Conservation (phyloP, 1,140 invertebrate genomes). For the Euborellia annulipes region DNA sequence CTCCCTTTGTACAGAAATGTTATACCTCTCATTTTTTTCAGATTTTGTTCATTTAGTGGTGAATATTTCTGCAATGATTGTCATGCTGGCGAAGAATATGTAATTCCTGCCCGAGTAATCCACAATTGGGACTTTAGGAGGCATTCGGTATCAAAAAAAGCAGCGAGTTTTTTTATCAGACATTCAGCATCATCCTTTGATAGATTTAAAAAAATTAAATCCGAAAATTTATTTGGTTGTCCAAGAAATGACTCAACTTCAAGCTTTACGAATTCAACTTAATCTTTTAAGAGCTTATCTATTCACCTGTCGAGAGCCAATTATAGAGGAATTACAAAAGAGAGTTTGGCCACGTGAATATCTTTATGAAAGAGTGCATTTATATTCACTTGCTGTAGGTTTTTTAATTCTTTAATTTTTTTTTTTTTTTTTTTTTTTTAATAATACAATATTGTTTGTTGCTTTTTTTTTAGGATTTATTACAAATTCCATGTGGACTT, state of each 20-base stretch:
- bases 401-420: too few species aligned
- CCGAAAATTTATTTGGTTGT: slow-evolving; percentile 61
- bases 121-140: slow-evolving; percentile 89
- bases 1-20: too few species aligned
- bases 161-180: slow-evolving; percentile 54
- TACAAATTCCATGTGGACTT: slow-evolving; percentile 55
- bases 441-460: neutral
- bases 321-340: slow-evolving; percentile 68
- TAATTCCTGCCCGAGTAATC: slow-evolving; percentile 75
- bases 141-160: slow-evolving; percentile 57
- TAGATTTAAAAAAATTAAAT: slow-evolving; percentile 63
- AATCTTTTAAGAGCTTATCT: slow-evolving; percentile 75
- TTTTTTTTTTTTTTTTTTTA: too few species aligned
- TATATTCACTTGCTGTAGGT: slow-evolving; percentile 60
- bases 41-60: slow-evolving; percentile 71
- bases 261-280: slow-evolving; percentile 59
- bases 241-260: slow-evolving; percentile 54
- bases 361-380: slow-evolving; percentile 78
- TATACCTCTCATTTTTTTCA: slow-evolving; percentile 27
- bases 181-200: slow-evolving; percentile 57
- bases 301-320: slow-evolving; percentile 73
- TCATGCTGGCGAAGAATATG: slow-evolving; percentile 58
- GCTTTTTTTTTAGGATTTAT: slow-evolving; percentile 42
- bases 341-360: slow-evolving; percentile 73
- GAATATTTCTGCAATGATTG: slow-evolving; percentile 77